Evolutionary conservation across 2,113 vertebrate species (phyloP), one percentile per base, ranked within the genome.

Genomic region (Aldabrachelys gigantea): DNA sequence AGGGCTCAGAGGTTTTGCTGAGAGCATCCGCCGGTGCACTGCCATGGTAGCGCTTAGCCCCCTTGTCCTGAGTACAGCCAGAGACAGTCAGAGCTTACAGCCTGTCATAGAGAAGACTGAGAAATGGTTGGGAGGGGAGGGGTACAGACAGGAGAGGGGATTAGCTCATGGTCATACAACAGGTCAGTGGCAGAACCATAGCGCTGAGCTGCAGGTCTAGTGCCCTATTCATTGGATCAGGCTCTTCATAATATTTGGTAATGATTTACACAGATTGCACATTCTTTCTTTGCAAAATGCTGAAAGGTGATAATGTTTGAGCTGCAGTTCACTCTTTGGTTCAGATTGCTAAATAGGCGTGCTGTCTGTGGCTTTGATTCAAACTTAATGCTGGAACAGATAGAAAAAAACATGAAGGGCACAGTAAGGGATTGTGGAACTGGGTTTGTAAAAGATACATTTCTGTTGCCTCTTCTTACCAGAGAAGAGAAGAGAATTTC

Each of bases 311-410:
- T 25, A 2, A 22, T 27, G 27, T 72, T 38, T 38, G 57, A 89
- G 80, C 79, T 87, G 2, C 13, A 89, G 10, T 84, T 59, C 4
- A 41, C 31, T 2, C 49, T 29, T 38, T 81, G 2, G 0, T 41
- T 44, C 1, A 0, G 27, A 0, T 47, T 47, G 41, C 41, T 88
- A 21, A 57, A 54, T 0, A 1, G 3, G 17, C 10, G 4, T 10
- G 65, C n/a, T n/a, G 19, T 38, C 14, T n/a, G 65, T 72, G 62
- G n/a, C 65, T 62, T 62, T 72, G 65, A 8, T 72, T 72, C 65
- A 72, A 38, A 22, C 65, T 72, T 72, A n/a, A 38, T 72, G 65
- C n/a, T 8, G 65, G 38, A 38, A n/a, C n/a, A 72, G 38, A 72
- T 10, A 38, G 65, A 14, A 50, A 38, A 38, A 72, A 72, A 72